These are phyloP conservation scores for Euplexia lucipara DNA, from an alignment of 2,888 invertebrate genomes.

Conservation along the genomic window DNA sequence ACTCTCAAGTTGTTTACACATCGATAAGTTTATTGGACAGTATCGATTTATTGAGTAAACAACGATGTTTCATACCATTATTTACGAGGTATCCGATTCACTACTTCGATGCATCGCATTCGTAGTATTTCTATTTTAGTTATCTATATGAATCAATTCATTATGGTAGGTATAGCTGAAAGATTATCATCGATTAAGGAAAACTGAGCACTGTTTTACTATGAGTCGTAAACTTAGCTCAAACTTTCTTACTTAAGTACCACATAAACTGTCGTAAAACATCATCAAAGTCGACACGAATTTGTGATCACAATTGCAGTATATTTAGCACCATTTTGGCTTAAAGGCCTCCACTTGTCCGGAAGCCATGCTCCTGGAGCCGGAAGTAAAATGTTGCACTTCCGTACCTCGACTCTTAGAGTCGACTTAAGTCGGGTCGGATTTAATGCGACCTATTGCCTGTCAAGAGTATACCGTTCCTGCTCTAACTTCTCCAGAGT, in stretches of 20 bases:
- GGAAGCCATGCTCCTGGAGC: no score
- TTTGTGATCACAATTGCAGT: neutral
- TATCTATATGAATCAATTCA: constrained; percentile 16
- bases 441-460: no score
- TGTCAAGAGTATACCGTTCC: no score
- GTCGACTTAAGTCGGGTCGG: no score
- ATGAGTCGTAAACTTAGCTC: no score
- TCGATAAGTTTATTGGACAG: constrained; percentile 62
- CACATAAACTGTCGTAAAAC: neutral
- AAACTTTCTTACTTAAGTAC: neutral
- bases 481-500: no score
- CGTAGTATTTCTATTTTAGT: constrained; percentile 51
- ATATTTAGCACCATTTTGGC: neutral
- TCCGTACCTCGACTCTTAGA: no score
- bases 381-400: no score
- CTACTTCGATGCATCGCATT: constrained; percentile 29
- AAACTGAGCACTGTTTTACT: constrained; percentile 5
- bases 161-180: neutral
- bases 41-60: constrained; percentile 58
- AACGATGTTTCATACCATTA: constrained; percentile 43
- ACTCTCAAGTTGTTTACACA: constrained; percentile 58
- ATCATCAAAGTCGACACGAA: neutral
- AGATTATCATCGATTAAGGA: constrained; percentile 31
- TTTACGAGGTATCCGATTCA: constrained; percentile 55
- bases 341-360: no score